Evolutionary conservation across 2,113 vertebrate genomes (phyloP), one percentile per base, ranked within the genome.

Genomic region (Nibea coibor): DNA sequence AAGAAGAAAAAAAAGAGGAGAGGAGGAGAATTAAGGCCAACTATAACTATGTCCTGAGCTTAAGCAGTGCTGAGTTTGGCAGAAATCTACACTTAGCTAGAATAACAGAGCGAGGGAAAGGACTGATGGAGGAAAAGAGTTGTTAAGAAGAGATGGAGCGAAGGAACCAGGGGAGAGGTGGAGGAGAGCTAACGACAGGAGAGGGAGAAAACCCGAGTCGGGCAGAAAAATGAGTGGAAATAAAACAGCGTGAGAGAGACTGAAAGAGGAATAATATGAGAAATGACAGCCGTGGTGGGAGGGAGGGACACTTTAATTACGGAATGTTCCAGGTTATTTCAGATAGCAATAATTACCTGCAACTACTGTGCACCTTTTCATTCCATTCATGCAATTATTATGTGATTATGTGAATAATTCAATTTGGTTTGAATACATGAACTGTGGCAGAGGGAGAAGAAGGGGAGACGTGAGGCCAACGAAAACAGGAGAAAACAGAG

Each of bases 21-120:
- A 45, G 72, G 58, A 72, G 67, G 77, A 14, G 16, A 82, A 31
- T 42, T 68, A 75, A 73, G 75, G 85, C 85, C 89, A 92, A 91
- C 57, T 79, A 82, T 79, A 90, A 90, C 87, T 54, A 56, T 89
- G 85, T 89, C 62, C 74, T 76, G 88, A 91, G 85, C 62, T 72
- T 88, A 76, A 74, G 80, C 87, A 86, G 87, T 87, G 92, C 89
- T 88, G 91, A 90, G 88, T 75, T 93, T 88, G 89, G 89, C 89
- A 92, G 82, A 92, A 91, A 91, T 75, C 63, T 75, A 86, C 81
- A 86, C 81, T 90, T 88, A 83, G 88, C 82, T 75, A 87, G 72
- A 91, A 92, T 84, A 92, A 93, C 86, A 92, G 77, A 74, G 72
- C 4, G 20, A 78, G 67, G 82, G 61, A 72, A 70, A 80, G 85